Evolutionary conservation across 2,113 vertebrate species (phyloP).

Genomic region (Kobus ellipsiprymnus): DNA sequence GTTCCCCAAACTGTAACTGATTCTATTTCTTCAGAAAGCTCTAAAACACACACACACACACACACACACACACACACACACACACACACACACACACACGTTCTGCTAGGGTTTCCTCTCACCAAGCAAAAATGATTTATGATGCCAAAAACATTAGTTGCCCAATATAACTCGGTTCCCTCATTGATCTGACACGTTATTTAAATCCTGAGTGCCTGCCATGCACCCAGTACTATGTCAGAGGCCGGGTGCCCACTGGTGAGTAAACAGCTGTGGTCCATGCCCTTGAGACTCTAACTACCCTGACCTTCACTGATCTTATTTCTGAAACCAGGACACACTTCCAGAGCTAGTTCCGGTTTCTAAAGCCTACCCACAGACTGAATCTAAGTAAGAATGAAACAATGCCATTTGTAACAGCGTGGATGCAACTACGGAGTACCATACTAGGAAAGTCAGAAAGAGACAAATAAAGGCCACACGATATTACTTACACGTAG

Average conservation of each 20-base stretch:
- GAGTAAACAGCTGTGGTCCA: not conserved
- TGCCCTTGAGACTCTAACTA: not conserved
- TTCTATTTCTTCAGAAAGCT: slow-evolving; percentile 18
- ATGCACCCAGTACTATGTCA: not conserved
- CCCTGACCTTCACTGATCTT: not conserved
- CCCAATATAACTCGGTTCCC: not conserved
- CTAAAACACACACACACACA: not conserved
- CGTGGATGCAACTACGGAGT: not conserved
- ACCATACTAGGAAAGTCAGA: not conserved
- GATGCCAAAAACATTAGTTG: not conserved
- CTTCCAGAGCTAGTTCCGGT: not conserved
- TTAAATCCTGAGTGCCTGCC: not conserved
- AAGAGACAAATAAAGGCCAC: not conserved
- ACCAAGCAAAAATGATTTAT: not conserved
- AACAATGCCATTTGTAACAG: not conserved
- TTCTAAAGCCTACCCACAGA: not conserved
- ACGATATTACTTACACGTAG: accelerated
- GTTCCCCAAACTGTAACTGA: not conserved
- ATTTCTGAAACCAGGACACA: not conserved
- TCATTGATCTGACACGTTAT: not conserved
- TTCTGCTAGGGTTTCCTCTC: not conserved
- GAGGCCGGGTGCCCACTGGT: not conserved
- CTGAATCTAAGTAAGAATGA: not conserved
- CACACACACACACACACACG: too few species aligned
- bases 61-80: too few species aligned